A percentile compares a stretch with the other conserved stretches of the same genome.
Evolutionary conservation across 2,888 invertebrate genomes (phyloP).

Genomic region (Campoletis raptor): DNA sequence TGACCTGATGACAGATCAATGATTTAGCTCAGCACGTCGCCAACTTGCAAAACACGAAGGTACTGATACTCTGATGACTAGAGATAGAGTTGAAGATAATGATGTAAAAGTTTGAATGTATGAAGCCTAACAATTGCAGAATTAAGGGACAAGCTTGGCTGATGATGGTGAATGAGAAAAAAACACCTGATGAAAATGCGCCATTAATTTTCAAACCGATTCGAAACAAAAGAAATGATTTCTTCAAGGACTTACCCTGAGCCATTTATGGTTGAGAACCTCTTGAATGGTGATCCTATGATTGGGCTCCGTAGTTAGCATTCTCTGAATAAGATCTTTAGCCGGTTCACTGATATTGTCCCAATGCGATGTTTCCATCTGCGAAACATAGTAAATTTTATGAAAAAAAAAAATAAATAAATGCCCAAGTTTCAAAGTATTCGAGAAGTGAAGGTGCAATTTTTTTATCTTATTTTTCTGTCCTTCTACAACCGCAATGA

Average conservation of each 20-base stretch:
- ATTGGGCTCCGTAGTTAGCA: slow-evolving; percentile 96
- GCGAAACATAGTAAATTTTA: slow-evolving; percentile 72
- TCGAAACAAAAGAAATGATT: slow-evolving; percentile 8
- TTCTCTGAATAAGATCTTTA: slow-evolving; percentile 96
- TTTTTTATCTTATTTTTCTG: slow-evolving; percentile 6
- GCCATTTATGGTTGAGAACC: slow-evolving; percentile 98
- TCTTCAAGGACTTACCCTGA: slow-evolving; percentile 89
- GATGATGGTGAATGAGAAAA: neutral
- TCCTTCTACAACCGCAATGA: slow-evolving; percentile 44
- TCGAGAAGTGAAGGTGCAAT: slow-evolving; percentile 23
- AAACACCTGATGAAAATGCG: neutral
- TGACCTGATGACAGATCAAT: slow-evolving; percentile 34
- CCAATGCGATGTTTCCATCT: slow-evolving; percentile 97
- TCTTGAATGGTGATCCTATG: slow-evolving; percentile 97
- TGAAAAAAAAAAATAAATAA: neutral
- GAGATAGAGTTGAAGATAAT: neutral
- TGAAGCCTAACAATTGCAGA: neutral
- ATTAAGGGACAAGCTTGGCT: neutral
- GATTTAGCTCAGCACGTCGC: slow-evolving; percentile 19
- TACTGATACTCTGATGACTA: neutral
- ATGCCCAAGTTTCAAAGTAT: neutral
- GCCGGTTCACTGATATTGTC: slow-evolving; percentile 97
- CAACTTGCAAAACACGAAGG: neutral
- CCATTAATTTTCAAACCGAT: neutral
- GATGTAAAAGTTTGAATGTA: neutral